A percentile compares a stretch with the other conserved stretches of the same genome.
These are phyloP conservation scores for Ectropis crepuscularia DNA, from an alignment of 2,888 invertebrate genomes.

Conservation along the genomic window DNA sequence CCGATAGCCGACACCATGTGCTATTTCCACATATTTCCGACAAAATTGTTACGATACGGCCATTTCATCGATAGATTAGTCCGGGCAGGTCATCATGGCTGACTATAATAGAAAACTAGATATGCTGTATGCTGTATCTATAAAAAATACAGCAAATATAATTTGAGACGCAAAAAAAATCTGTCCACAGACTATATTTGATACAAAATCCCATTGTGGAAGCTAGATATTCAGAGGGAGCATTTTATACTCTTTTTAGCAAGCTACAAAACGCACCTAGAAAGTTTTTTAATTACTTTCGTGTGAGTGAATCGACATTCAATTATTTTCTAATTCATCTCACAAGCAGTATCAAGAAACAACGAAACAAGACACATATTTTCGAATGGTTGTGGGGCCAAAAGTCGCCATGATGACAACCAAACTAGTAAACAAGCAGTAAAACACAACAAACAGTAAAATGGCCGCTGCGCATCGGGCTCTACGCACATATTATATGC, in stretches of 20 bases:
- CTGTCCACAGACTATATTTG: constrained; percentile 38
- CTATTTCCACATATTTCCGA: constrained; percentile 32
- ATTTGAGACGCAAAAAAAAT: constrained; percentile 39
- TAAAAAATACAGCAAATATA: no score
- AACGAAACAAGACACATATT: constrained; percentile 30
- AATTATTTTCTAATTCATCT: constrained; percentile 30
- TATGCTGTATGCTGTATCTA: constrained; percentile 34
- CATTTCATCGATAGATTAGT: constrained; percentile 34
- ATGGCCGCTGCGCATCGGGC: constrained; percentile 36
- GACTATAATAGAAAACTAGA: constrained; percentile 34
- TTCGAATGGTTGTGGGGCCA: constrained; percentile 25
- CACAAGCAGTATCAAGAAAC: constrained; percentile 28
- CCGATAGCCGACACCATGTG: constrained; percentile 31
- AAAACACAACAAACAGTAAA: no score
- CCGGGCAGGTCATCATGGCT: constrained; percentile 34
- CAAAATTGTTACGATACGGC: constrained; percentile 34
- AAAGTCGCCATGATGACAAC: background rate
- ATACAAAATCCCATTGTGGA: constrained; percentile 37
- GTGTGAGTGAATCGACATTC: constrained; percentile 29
- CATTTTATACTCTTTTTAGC: constrained; percentile 35
- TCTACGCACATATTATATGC: constrained; percentile 37
- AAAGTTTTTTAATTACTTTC: constrained; percentile 33
- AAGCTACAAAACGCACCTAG: constrained; percentile 36
- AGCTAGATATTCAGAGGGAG: constrained; percentile 31
- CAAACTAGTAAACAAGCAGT: constrained; percentile 15